Conservation (phyloP, 1,140 invertebrate genomes). For the Brachionus koreanus region DNA sequence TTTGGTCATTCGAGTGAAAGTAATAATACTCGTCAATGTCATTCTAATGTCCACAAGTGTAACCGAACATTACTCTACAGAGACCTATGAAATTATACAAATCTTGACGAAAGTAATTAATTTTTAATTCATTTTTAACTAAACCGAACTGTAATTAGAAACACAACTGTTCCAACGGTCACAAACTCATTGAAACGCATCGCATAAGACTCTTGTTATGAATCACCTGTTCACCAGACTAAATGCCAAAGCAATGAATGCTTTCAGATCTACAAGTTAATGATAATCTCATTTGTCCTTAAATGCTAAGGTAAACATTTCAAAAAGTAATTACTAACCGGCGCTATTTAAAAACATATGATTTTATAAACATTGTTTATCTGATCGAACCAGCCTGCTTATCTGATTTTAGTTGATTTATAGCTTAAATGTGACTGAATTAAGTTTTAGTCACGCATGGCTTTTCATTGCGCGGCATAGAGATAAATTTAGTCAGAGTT, state of each 20-base stretch:
- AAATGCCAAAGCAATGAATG: neutral
- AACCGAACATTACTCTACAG: neutral
- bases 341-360: slow-evolving; percentile 15
- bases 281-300: slow-evolving; percentile 10
- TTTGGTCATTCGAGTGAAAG: neutral
- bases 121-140: neutral
- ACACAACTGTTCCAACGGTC: neutral
- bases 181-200: neutral
- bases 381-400: neutral
- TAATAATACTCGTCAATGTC: neutral
- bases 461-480: neutral
- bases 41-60: neutral
- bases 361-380: neutral
- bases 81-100: neutral
- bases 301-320: slow-evolving; percentile 18
- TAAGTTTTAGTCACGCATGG: neutral
- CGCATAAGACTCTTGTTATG: neutral
- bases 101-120: slow-evolving; percentile 1
- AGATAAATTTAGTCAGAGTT: neutral
- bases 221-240: neutral
- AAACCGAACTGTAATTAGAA: neutral
- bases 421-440: neutral
- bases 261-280: neutral
- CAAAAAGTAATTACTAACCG: slow-evolving; percentile 10
- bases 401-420: neutral